Base-by-base conservation (phyloP, 2,888 invertebrate species). In the Lepeophtheirus nordmannii region DNA sequence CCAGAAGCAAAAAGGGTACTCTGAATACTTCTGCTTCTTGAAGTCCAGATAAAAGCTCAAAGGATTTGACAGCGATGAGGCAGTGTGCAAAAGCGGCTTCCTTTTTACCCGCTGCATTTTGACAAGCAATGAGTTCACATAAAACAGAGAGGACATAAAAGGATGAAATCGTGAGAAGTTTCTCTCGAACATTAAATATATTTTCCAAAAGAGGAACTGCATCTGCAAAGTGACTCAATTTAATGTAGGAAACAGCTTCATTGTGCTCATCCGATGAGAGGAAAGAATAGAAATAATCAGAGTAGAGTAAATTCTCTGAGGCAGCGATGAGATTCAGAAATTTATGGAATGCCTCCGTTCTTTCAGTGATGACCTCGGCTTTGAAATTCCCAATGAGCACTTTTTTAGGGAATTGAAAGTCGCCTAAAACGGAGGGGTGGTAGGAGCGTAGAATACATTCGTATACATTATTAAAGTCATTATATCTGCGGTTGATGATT, bases 311-410 rank as follows among this genome's bases (percentile, higher is more conserved):
- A n/a, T 70, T 69, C 64, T 74, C 73, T 12, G 73, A 69, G 14
- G 73, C 72, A 68, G 73, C 74, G 1, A 76, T 67, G 67, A 75
- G 74, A 20, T 72, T 72, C 3, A 77, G 71, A 67, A 74, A 75
- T 67, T 76, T 75, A 68, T 76, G 75, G 70, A 76, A 76, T 1
- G 75, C 74, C 41, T 75, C 71, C 65, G 75, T 76, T 65, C 76
- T 68, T 7, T 74, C 74, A 39, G 74, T 75, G 14, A 75, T 76
- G 53, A 71, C 69, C 59, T 74, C 74, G 20, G 73, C 71, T 2
- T 72, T 74, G 69, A 76, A 76, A 69, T 77, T 77, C 7, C 76
- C 75, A 38, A 73, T 67, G 7, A 76, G 67, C n/a, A 72, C 69
- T 70, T 77, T 77, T 65, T 73, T 74, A 0, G 77, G 77, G 69